These are phyloP conservation scores for Steromphala cineraria DNA, from an alignment of 2,888 invertebrate genomes.

Conservation along the genomic window DNA sequence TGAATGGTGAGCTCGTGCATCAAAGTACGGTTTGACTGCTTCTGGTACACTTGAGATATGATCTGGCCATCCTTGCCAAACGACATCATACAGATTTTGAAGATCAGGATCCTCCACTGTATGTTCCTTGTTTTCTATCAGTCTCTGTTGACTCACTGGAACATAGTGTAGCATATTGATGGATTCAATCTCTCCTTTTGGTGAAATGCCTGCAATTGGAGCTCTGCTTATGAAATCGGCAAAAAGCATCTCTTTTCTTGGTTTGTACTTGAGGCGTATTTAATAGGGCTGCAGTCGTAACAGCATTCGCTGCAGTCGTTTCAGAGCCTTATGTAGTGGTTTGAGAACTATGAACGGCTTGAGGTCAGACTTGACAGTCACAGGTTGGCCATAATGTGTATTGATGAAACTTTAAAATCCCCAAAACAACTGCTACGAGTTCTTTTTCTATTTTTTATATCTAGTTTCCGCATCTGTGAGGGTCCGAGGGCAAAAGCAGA, in stretches of 20 bases:
- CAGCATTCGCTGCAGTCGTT: slow-evolving; percentile 58
- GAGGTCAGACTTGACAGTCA: slow-evolving; percentile 72
- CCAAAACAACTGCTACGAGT: slow-evolving; percentile 61
- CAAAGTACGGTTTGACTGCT: slow-evolving; percentile 7
- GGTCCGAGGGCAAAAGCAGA: slow-evolving; percentile 34
- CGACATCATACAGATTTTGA: slow-evolving; percentile 5
- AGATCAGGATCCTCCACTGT: slow-evolving; percentile 16
- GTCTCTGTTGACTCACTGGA: background rate
- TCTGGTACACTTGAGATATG: background rate
- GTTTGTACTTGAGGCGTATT: slow-evolving; percentile 32
- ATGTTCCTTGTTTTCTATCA: background rate
- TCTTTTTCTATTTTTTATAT: slow-evolving; percentile 44
- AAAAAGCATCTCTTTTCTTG: background rate
- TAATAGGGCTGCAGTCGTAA: slow-evolving; percentile 66
- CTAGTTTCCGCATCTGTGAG: slow-evolving; percentile 31
- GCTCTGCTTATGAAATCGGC: background rate
- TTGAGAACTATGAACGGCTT: slow-evolving; percentile 71
- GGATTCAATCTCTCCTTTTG: slow-evolving; percentile 16
- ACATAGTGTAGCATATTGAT: slow-evolving; percentile 18
- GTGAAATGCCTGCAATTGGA: slow-evolving; percentile 1
- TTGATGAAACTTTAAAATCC: slow-evolving; percentile 58
- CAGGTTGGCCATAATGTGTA: slow-evolving; percentile 63
- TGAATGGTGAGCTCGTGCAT: slow-evolving; percentile 11
- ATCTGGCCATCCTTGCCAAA: slow-evolving; percentile 34
- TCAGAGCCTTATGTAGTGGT: slow-evolving; percentile 48